Base-by-base conservation (phyloP, 2,797 vertebrate genomes). In the Megalops cyprinoides region DNA sequence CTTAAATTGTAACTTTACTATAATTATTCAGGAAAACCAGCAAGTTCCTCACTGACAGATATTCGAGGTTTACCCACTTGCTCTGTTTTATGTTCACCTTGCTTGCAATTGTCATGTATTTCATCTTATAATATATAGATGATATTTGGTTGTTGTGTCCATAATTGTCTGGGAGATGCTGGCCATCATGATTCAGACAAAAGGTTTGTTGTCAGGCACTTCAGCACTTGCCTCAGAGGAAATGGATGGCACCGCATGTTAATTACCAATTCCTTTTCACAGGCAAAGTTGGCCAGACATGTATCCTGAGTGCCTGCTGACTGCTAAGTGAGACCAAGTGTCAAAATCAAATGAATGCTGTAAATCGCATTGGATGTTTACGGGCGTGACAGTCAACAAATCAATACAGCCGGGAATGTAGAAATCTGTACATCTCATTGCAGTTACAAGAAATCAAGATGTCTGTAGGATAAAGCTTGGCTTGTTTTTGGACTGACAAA, bases 161-260 rank as follows among this genome's bases (percentile, higher is more conserved):
- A 81, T 12, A 34, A 87, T 89, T 67, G 60, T 60, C 58, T 37
- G 49, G 79, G 74, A 78, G 80, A 58, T 83, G 82, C 73, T 85
- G 81, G 74, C 82, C 79, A 58, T 80, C 84, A 82, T 75, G 79
- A 78, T 79, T 3, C 67, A 77, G 80, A 85, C 81, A 86, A 84
- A 81, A 80, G 67, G 77, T 53, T 83, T 76, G 81, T 81, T 82
- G 82, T 86, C 25, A 62, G 81, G 88, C 86, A 81, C 86, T 77
- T 46, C 77, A 93, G 89, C 87, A 87, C 85, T 83, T 62, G 91
- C 91, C 92, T 92, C 85, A 91, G 84, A 91, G 93, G 92, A 93
- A 91, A 90, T 82, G 86, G 34, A 53, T 90, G 90, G 90, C 84
- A 76, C 76, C 85, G 93, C 89, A 94, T 94, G 86, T 91, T 89